Conservation (phyloP, 2,797 vertebrate species). For the Enteromius radiatus region DNA sequence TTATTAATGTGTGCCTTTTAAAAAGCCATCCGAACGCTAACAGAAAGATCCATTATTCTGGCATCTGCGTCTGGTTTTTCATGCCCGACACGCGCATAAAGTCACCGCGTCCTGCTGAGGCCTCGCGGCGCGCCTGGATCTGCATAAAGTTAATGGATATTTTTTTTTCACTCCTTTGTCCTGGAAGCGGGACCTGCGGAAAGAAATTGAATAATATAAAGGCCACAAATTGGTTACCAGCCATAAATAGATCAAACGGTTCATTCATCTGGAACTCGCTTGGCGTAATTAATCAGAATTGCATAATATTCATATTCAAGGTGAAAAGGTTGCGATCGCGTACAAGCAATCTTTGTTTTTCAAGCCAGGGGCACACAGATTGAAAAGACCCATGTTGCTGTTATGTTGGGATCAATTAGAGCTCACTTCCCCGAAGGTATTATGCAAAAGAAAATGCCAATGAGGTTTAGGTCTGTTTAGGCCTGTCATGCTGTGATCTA, state of each 20-base stretch:
- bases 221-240: conserved; percentile 74
- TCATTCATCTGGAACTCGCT: conserved; percentile 60
- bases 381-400: background rate
- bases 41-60: conserved; percentile 76
- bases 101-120: conserved; percentile 70
- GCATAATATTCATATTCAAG: conserved; percentile 62
- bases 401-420: background rate
- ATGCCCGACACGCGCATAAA: conserved; percentile 21
- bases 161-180: conserved; percentile 76
- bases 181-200: conserved; percentile 60
- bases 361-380: background rate
- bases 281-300: conserved; percentile 72
- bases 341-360: conserved; percentile 63
- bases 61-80: conserved; percentile 77
- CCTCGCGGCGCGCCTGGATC: conserved; percentile 68
- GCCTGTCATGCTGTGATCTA: conserved; percentile 59
- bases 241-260: conserved; percentile 65
- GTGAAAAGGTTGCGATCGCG: conserved; percentile 57
- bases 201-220: conserved; percentile 73
- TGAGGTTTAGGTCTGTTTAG: conserved; percentile 54
- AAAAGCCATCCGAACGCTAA: conserved; percentile 73
- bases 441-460: conserved; percentile 46
- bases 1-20: conserved; percentile 79
- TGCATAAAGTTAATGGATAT: conserved; percentile 80
- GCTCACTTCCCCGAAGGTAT: background rate